Percentiles rank a stretch among this genome's conserved stretches.
phyloP scores from a whole-genome alignment of 1,140 invertebrate species.

The Oedothorax gibbosus region DNA sequence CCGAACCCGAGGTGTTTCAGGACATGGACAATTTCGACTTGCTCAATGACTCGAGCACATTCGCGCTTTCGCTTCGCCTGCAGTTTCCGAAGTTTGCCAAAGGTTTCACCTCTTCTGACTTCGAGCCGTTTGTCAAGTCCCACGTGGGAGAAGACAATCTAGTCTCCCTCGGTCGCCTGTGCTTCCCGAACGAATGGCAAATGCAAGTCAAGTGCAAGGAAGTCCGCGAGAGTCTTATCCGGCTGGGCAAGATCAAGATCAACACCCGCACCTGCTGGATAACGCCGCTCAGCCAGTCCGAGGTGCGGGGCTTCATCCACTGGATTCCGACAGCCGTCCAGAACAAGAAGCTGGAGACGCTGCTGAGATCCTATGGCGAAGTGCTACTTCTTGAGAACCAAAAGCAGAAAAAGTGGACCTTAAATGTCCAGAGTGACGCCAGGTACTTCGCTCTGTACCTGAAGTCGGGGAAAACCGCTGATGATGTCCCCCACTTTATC shows the following conservation, averaged over 20 bases:
- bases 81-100: slow-evolving; percentile 43
- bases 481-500: slow-evolving; percentile 28
- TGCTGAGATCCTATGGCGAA: background rate
- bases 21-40: slow-evolving; percentile 26
- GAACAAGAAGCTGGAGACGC: background rate
- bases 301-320: slow-evolving; percentile 35
- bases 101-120: background rate
- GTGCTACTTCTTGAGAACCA: slow-evolving; percentile 20
- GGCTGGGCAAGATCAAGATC: slow-evolving; percentile 9
- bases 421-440: background rate
- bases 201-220: slow-evolving; percentile 3
- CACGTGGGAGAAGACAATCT: slow-evolving; percentile 5
- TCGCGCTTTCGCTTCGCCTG: slow-evolving; percentile 5
- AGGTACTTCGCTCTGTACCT: slow-evolving; percentile 40
- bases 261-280: slow-evolving; percentile 33
- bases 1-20: slow-evolving; percentile 14
- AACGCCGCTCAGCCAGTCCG: slow-evolving; percentile 3
- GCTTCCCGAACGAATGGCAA: slow-evolving; percentile 42
- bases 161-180: background rate
- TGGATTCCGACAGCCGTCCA: slow-evolving; percentile 18
- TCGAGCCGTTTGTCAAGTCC: slow-evolving; percentile 12
- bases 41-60: background rate
- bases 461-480: background rate
- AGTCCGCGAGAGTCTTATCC: slow-evolving; percentile 23
- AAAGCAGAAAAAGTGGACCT: background rate